Evolutionary conservation across 2,797 vertebrate genomes (phyloP).

Genomic region (Parauchenoglanis ngamensis): DNA sequence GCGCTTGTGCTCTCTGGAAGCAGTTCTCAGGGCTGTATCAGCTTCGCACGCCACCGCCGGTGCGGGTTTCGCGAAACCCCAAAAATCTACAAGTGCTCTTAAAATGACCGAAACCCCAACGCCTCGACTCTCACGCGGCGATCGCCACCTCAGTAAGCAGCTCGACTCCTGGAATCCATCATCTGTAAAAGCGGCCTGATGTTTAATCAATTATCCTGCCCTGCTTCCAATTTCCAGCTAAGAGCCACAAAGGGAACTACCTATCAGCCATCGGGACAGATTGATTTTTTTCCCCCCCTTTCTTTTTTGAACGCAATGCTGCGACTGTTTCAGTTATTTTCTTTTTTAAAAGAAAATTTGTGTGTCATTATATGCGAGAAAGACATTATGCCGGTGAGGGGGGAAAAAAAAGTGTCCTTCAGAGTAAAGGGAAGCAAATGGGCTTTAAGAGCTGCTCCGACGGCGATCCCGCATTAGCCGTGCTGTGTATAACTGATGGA

Average conservation of each 20-base stretch:
- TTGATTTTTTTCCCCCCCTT: conserved; percentile 63
- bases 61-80: conserved; percentile 14
- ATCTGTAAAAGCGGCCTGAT: conserved; percentile 70
- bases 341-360: conserved; percentile 26
- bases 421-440: conserved; percentile 52
- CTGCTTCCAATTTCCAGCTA: conserved; percentile 61
- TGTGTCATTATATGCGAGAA: conserved; percentile 61
- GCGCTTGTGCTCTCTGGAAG: not conserved
- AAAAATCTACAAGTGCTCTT: conserved; percentile 17
- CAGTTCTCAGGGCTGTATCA: conserved; percentile 12
- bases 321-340: conserved; percentile 68
- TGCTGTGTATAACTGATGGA: conserved; percentile 46
- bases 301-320: conserved; percentile 66
- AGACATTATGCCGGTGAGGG: conserved; percentile 43
- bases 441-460: conserved; percentile 53
- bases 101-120: conserved; percentile 8
- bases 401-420: conserved; percentile 60
- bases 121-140: conserved; percentile 6
- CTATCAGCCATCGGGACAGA: conserved; percentile 66
- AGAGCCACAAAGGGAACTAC: conserved; percentile 65
- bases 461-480: conserved; percentile 47
- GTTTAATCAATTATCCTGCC: conserved; percentile 75
- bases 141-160: conserved; percentile 51
- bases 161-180: conserved; percentile 64
- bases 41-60: not conserved